Evolutionary conservation across 2,888 invertebrate genomes (phyloP).

Genomic region (Drosophila lacicola): DNA sequence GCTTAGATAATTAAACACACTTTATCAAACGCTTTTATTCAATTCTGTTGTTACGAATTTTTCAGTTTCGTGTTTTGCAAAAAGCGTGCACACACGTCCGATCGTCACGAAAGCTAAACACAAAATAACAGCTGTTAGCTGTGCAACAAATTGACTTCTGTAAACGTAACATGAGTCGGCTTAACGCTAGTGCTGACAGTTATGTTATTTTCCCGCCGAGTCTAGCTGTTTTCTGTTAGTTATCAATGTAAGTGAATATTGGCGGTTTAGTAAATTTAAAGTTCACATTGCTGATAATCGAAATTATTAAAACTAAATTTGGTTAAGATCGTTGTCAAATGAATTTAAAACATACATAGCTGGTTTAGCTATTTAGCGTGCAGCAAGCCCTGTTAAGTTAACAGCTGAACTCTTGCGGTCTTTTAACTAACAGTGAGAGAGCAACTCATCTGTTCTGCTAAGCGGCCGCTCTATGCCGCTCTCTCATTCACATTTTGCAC

Average conservation of each 20-base stretch:
- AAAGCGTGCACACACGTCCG: slow-evolving; percentile 61
- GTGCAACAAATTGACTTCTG: slow-evolving; percentile 12
- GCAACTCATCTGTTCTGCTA: slow-evolving; percentile 37
- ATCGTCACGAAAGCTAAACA: slow-evolving; percentile 53
- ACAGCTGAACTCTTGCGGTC: slow-evolving; percentile 24
- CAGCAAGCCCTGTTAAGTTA: slow-evolving; percentile 5
- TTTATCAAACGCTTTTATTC: slow-evolving; percentile 43
- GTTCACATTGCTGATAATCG: no score
- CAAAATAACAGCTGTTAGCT: slow-evolving; percentile 46
- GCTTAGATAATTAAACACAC: slow-evolving; percentile 38
- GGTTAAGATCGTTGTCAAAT: background rate
- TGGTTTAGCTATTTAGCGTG: background rate
- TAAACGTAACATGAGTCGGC: slow-evolving; percentile 20
- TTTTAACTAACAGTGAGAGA: slow-evolving; percentile 34
- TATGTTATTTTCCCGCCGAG: slow-evolving; percentile 24
- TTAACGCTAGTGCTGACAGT: slow-evolving; percentile 30
- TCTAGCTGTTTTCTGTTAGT: background rate
- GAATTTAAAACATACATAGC: background rate
- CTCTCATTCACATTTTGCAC: slow-evolving; percentile 2
- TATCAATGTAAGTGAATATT: accelerated
- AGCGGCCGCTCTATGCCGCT: slow-evolving; percentile 8
- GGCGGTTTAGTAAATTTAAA: background rate
- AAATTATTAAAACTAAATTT: no score
- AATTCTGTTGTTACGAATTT: slow-evolving; percentile 37
- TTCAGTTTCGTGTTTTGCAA: slow-evolving; percentile 23